These are phyloP conservation scores for Atherinosoma microstoma DNA, from an alignment of 2,797 vertebrate genomes.

Conservation along the genomic window DNA sequence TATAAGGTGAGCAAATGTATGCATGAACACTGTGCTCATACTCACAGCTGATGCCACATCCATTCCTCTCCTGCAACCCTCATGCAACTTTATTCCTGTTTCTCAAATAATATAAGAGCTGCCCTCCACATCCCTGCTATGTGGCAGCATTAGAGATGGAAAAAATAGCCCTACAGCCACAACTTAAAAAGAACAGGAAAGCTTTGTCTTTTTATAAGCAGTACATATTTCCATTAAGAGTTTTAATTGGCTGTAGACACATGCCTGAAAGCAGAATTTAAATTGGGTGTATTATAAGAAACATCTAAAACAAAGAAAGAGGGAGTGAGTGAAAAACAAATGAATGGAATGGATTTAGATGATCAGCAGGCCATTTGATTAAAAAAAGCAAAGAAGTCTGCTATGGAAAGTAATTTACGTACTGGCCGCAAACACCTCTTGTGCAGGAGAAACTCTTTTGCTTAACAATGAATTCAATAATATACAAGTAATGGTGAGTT, in stretches of 20 bases:
- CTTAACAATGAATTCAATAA: slow-evolving; percentile 58
- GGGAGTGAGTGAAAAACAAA: slow-evolving; percentile 35
- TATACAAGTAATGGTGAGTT: slow-evolving; percentile 40
- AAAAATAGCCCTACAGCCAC: slow-evolving; percentile 43
- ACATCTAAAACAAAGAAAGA: slow-evolving; percentile 49
- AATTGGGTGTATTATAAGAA: slow-evolving; percentile 53
- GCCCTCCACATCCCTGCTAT: slow-evolving; percentile 21
- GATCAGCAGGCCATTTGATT: slow-evolving; percentile 53
- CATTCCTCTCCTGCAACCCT: slow-evolving; percentile 27
- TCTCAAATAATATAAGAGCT: slow-evolving; percentile 29
- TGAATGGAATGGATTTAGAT: slow-evolving; percentile 31
- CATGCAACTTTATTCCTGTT: slow-evolving; percentile 33
- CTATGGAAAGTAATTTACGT: slow-evolving; percentile 51
- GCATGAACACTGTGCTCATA: slow-evolving; percentile 28
- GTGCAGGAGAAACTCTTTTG: slow-evolving; percentile 54
- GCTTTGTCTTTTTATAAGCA: slow-evolving; percentile 49
- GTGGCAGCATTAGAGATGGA: slow-evolving; percentile 28
- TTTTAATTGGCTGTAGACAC: slow-evolving; percentile 69
- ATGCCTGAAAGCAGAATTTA: slow-evolving; percentile 55
- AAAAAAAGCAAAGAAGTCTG: slow-evolving; percentile 12
- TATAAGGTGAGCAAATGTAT: slow-evolving; percentile 47
- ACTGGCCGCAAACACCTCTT: slow-evolving; percentile 36
- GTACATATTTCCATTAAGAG: slow-evolving; percentile 66
- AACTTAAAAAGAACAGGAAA: slow-evolving; percentile 57
- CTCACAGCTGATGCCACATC: slow-evolving; percentile 43